Percentiles rank a stretch among this genome's conserved stretches.
Conservation (phyloP, 2,888 invertebrate species). For the Octonoba sinensis region DNA sequence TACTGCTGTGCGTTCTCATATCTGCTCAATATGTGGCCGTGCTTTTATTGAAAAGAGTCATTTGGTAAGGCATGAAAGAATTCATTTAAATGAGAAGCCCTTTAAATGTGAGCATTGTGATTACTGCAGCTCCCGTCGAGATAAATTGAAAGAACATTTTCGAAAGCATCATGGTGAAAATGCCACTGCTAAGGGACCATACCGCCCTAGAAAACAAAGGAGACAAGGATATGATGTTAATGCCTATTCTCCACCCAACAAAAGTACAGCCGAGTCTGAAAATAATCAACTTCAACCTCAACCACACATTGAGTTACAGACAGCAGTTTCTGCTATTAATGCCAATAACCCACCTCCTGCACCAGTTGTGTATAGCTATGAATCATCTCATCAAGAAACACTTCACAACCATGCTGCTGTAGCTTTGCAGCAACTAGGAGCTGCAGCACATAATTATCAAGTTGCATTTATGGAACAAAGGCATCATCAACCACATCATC, state of each 20-base stretch:
- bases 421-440: slow-evolving; percentile 24
- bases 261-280: slow-evolving; percentile 2
- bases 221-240: slow-evolving; percentile 10
- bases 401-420: slow-evolving; percentile 28
- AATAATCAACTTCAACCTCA: slow-evolving; percentile 12
- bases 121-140: slow-evolving; percentile 77
- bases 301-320: slow-evolving; percentile 7
- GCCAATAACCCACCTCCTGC: slow-evolving; percentile 4
- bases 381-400: slow-evolving; percentile 29
- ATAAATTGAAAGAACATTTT: slow-evolving; percentile 77
- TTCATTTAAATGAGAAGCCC: slow-evolving; percentile 78
- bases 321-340: slow-evolving; percentile 1
- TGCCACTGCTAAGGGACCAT: slow-evolving; percentile 66
- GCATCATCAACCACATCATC: slow-evolving; percentile 24
- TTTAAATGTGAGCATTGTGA: slow-evolving; percentile 76
- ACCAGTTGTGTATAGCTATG: slow-evolving; percentile 34
- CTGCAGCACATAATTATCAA: slow-evolving; percentile 29
- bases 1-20: slow-evolving; percentile 74
- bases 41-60: slow-evolving; percentile 80
- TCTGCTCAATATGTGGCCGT: slow-evolving; percentile 77
- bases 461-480: slow-evolving; percentile 40
- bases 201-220: slow-evolving; percentile 66
- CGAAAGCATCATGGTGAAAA: slow-evolving; percentile 72
- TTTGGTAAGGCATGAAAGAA: slow-evolving; percentile 77
- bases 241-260: slow-evolving; percentile 17